A percentile compares a stretch with the other conserved stretches of the same genome.
phyloP scores from a whole-genome alignment of 2,888 invertebrate genomes.

The Steinernema carpocapsae region DNA sequence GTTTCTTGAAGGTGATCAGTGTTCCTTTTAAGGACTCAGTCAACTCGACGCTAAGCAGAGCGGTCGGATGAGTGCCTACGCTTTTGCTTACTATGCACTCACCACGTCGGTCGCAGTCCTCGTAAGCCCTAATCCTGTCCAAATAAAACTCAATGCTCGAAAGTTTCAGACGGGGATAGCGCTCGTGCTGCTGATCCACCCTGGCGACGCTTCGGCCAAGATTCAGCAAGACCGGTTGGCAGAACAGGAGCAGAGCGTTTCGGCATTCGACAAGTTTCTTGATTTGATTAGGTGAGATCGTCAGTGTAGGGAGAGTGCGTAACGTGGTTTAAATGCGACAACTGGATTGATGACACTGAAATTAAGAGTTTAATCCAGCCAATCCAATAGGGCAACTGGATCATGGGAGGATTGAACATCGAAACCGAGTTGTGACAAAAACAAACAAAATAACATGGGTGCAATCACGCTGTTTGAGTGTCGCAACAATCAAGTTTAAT shows the following conservation, averaged over 20 bases:
- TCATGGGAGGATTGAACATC: too few relatives aligned
- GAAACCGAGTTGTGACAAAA: too few relatives aligned
- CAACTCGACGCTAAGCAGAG: conserved; percentile 76
- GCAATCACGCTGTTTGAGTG: too few relatives aligned
- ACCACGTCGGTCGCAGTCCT: conserved; percentile 76
- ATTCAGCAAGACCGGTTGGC: conserved; percentile 1
- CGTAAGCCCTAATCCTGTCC: conserved; percentile 71
- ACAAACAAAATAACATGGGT: too few relatives aligned
- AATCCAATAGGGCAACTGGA: too few relatives aligned
- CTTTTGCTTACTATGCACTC: conserved; percentile 75
- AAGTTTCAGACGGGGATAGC: conserved; percentile 71
- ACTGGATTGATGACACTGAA: too few relatives aligned
- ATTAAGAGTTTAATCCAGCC: too few relatives aligned
- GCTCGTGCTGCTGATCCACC: conserved; percentile 74
- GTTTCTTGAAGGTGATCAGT: not conserved
- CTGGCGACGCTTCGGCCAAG: conserved; percentile 72
- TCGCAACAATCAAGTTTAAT: too few relatives aligned
- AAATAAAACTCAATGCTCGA: conserved; percentile 2
- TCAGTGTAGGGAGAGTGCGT: not conserved
- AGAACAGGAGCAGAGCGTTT: conserved; percentile 30
- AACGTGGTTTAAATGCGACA: too few relatives aligned
- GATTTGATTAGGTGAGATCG: conserved; percentile 81
- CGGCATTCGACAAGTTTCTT: conserved; percentile 79
- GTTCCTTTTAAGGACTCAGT: conserved; percentile 73
- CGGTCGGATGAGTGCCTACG: conserved; percentile 76